Evolutionary conservation across 2,797 vertebrate species (phyloP).

Genomic region (Salmo trutta): DNA sequence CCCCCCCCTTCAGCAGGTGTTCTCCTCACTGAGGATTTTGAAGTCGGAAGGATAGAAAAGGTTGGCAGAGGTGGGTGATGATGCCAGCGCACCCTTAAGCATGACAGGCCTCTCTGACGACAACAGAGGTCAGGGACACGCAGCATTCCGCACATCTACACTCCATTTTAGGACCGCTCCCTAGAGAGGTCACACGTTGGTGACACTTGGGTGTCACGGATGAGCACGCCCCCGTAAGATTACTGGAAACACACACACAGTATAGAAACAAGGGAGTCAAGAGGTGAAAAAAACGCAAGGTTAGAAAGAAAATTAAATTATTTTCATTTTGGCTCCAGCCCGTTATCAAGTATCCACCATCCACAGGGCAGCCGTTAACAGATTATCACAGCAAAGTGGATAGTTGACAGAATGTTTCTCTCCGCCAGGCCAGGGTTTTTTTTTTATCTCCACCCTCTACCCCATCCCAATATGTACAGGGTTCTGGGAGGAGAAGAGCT

Average conservation of each 20-base stretch:
- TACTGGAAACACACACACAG: conserved; percentile 18
- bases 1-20: conserved; percentile 50
- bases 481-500: conserved; percentile 30
- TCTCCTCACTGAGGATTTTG: conserved; percentile 54
- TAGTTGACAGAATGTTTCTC: conserved; percentile 59
- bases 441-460: conserved; percentile 30
- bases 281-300: conserved; percentile 19
- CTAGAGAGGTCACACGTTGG: conserved; percentile 10
- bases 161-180: conserved; percentile 40
- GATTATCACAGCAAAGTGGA: conserved; percentile 52
- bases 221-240: conserved; percentile 23
- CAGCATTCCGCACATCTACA: conserved; percentile 21
- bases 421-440: conserved; percentile 41
- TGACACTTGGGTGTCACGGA: background rate
- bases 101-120: conserved; percentile 49
- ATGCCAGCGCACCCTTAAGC: conserved; percentile 36
- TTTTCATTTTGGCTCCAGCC: conserved; percentile 23
- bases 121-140: conserved; percentile 32
- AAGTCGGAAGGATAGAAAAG: conserved; percentile 57
- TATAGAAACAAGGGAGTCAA: background rate
- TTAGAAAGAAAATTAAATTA: conserved; percentile 10
- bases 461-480: conserved; percentile 21
- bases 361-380: conserved; percentile 47
- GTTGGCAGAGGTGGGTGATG: conserved; percentile 26
- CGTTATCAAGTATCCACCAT: conserved; percentile 36